Percentiles rank a stretch among this genome's conserved stretches.
These are phyloP conservation scores for Lepidurus arcticus DNA, from an alignment of 1,140 invertebrate species.

Conservation along the genomic window DNA sequence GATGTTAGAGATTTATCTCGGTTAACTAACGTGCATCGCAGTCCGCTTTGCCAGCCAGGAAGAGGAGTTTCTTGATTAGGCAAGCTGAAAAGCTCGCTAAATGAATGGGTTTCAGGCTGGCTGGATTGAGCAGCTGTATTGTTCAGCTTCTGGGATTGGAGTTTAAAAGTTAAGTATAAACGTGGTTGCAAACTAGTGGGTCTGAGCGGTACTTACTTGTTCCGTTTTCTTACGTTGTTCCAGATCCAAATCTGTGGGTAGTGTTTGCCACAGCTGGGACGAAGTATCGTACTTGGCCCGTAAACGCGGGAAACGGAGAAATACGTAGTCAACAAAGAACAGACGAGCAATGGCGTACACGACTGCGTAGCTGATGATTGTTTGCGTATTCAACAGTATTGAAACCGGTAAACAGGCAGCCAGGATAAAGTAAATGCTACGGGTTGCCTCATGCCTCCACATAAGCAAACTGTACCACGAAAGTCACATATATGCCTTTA, in stretches of 20 bases:
- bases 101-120: slow-evolving; percentile 25
- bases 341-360: slow-evolving; percentile 44
- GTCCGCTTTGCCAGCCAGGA: slow-evolving; percentile 42
- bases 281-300: slow-evolving; percentile 46
- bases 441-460: slow-evolving; percentile 45
- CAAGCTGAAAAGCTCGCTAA: slow-evolving; percentile 30
- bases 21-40: slow-evolving; percentile 46
- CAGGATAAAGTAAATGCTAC: slow-evolving; percentile 41
- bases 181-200: not conserved
- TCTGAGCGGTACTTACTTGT: slow-evolving; percentile 3
- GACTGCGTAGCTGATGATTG: slow-evolving; percentile 40
- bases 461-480: slow-evolving; percentile 42
- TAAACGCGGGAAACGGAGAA: slow-evolving; percentile 45
- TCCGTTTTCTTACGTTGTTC: slow-evolving; percentile 40
- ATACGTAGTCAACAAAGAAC: slow-evolving; percentile 47
- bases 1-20: slow-evolving; percentile 46
- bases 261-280: slow-evolving; percentile 43
- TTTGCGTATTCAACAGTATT: slow-evolving; percentile 39
- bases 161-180: not conserved
- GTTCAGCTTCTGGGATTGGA: slow-evolving; percentile 16
- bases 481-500: slow-evolving; percentile 7
- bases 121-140: slow-evolving; percentile 27
- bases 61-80: slow-evolving; percentile 30
- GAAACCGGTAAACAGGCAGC: slow-evolving; percentile 40
- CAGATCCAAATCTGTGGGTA: slow-evolving; percentile 46